Conservation (phyloP, 2,113 vertebrate species). For the Notarius quadriscutis region DNA sequence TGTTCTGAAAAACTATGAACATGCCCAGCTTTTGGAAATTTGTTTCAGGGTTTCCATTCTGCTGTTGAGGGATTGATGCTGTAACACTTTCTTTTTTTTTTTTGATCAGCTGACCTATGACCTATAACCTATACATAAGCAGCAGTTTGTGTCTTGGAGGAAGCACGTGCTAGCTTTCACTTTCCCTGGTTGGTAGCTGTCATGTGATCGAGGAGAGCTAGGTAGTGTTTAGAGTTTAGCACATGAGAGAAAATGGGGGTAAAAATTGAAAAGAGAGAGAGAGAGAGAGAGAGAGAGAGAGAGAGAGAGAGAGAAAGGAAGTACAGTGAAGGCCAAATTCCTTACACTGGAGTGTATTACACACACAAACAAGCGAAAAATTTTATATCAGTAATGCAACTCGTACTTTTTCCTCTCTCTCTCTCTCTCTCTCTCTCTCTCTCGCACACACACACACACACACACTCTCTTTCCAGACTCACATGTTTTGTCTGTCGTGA, state of each 20-base stretch:
- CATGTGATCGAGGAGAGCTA: not conserved
- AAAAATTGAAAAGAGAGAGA: not conserved
- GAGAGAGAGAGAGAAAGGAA: not conserved
- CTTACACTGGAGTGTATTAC: not conserved
- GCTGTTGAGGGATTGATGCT: not conserved
- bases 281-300: too few relatives aligned
- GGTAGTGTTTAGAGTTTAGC: not conserved
- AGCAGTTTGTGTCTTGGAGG: not conserved
- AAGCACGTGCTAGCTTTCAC: too few relatives aligned
- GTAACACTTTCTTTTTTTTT: not conserved
- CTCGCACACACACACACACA: not conserved
- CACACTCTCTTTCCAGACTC: slow-evolving; percentile 42
- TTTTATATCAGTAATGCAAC: not conserved
- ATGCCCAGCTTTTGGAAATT: not conserved
- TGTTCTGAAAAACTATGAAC: not conserved
- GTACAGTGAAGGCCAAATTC: not conserved
- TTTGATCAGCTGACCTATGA: not conserved
- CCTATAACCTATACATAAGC: not conserved
- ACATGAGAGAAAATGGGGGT: too few relatives aligned
- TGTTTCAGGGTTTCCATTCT: not conserved
- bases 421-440: too few relatives aligned
- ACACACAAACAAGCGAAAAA: not conserved
- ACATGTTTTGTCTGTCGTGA: slow-evolving; percentile 62
- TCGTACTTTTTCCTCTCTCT: not conserved
- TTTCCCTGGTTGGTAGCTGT: not conserved